phyloP scores from a whole-genome alignment of 2,113 vertebrate species.

The Zosterops lateralis region DNA sequence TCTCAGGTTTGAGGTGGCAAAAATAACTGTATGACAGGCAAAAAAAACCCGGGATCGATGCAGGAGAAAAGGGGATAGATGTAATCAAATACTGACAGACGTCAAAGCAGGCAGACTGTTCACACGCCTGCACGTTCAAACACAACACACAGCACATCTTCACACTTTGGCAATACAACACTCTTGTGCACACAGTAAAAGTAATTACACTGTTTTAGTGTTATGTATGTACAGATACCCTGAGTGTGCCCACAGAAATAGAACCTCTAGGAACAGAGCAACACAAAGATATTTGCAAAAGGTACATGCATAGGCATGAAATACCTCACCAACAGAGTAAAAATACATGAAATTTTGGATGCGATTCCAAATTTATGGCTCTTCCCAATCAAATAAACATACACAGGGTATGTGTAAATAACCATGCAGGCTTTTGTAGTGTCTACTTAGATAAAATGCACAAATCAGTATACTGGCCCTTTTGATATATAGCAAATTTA shows the following conservation, averaged over 20 bases:
- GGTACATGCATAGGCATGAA: rapidly evolving
- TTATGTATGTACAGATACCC: background rate
- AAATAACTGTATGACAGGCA: background rate
- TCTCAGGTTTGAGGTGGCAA: background rate
- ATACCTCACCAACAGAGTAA: background rate
- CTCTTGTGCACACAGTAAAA: background rate
- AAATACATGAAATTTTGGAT: background rate
- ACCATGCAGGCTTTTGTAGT: background rate
- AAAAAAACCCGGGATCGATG: background rate
- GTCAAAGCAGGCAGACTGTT: background rate
- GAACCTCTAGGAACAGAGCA: background rate
- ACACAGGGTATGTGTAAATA: background rate
- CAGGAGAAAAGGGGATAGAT: background rate
- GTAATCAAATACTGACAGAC: background rate
- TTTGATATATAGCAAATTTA: slow-evolving; percentile 16
- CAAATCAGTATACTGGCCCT: background rate
- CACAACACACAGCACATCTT: background rate
- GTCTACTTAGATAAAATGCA: background rate
- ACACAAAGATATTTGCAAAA: background rate
- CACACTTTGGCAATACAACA: background rate
- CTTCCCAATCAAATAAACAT: background rate
- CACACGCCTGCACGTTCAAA: background rate
- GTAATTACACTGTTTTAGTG: background rate
- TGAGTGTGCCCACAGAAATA: background rate
- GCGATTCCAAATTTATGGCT: background rate